Evolutionary conservation across 2,888 invertebrate genomes (phyloP), one percentile per base, ranked within the genome.

Genomic region (Tiliacea citrago): DNA sequence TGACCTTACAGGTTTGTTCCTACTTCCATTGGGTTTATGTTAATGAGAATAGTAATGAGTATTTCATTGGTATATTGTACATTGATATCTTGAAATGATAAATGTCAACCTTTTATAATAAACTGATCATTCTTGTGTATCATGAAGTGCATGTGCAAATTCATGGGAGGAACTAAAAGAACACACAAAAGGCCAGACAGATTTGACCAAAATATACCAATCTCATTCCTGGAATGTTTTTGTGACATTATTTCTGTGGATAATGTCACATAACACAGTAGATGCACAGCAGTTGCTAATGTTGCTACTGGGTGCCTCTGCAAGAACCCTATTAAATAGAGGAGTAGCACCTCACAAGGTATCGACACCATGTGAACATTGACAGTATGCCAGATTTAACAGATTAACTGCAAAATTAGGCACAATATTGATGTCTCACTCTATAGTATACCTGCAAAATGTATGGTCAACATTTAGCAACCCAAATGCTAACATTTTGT

Each of bases 1-100:
- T 55, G 66, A 78, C 79, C 79, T 67, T 35, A 82, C 47, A 35
- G 8, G 8, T 18, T 45, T 67, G 62, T 67, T 82, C 66, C 73
- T 69, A 24, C 67, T 62, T 67, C 57, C 58, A 69, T 72, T 72
- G 49, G 77, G 58, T 51, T 68, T 42, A 76, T 82, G 65, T 42
- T 82, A 71, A 65, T 55, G 53, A 51, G 13, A 55, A 68, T 58
- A 61, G 12, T 62, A 77, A 82, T 78, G 53, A 55, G 35, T 53
- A 18, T n/a, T 21, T 49, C 49, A 58, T 12, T 13, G 7, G 45
- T 24, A 24, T 58, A 39, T 42, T 47, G 18, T 61, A 53, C 45
- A 35, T 55, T 55, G 16, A 71, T 70, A 49, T 29, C 47, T 29
- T n/a, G 12, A 53, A 39, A 35, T 51, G 2, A 49, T 47, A 53